Evolutionary conservation across 1,140 invertebrate species (phyloP).

Genomic region (Melitaea cinxia): DNA sequence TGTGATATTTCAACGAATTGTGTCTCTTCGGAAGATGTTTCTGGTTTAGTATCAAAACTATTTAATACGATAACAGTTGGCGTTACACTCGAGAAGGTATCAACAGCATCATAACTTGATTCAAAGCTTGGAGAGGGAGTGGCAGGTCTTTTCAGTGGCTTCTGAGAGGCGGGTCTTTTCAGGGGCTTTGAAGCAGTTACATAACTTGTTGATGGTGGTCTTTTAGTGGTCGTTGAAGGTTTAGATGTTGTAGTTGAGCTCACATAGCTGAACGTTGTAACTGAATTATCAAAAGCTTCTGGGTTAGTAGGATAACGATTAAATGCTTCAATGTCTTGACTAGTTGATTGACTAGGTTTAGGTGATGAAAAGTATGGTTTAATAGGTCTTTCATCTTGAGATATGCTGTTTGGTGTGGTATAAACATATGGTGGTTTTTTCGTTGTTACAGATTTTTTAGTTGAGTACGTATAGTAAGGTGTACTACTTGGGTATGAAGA

Average conservation of each 20-base stretch:
- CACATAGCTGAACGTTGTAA: conserved; percentile 75
- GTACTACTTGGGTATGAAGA: conserved; percentile 47
- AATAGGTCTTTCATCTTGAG: conserved; percentile 48
- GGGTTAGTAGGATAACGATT: conserved; percentile 73
- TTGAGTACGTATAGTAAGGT: conserved; percentile 32
- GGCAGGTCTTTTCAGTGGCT: conserved; percentile 51
- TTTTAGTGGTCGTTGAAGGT: conserved; percentile 56
- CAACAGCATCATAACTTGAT: conserved; percentile 58
- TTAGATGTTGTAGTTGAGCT: conserved; percentile 65
- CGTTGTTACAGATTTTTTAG: conserved; percentile 40
- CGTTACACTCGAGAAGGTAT: conserved; percentile 82
- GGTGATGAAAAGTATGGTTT: conserved; percentile 59
- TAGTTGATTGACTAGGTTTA: conserved; percentile 67
- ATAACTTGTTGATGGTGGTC: conserved; percentile 83
- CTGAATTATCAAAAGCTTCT: conserved; percentile 60
- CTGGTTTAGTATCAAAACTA: conserved; percentile 64
- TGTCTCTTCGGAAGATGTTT: conserved; percentile 65
- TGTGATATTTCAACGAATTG: conserved; percentile 77
- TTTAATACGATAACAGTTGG: conserved; percentile 88
- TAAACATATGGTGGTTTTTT: conserved; percentile 51
- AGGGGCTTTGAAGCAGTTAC: conserved; percentile 80
- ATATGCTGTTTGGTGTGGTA: conserved; percentile 63
- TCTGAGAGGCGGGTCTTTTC: conserved; percentile 63
- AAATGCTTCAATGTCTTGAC: conserved; percentile 70
- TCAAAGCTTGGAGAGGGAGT: conserved; percentile 48